Conservation (phyloP, 2,888 invertebrate genomes). For the Cantharis rufa region DNA sequence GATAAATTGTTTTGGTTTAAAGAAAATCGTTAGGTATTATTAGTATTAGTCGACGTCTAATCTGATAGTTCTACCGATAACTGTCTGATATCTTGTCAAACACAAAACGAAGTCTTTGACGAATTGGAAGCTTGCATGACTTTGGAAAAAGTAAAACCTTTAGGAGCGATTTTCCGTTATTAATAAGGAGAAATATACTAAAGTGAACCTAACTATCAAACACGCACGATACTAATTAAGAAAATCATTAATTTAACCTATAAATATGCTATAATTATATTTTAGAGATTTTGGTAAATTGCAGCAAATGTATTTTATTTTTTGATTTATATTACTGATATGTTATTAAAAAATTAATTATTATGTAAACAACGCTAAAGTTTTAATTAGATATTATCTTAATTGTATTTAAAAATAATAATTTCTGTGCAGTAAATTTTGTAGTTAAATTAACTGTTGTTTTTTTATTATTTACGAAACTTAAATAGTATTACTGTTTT, state of each 20-base stretch:
- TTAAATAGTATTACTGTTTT: neutral
- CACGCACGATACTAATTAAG: constrained; percentile 55
- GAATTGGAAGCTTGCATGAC: constrained; percentile 51
- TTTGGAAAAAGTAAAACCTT: constrained; percentile 40
- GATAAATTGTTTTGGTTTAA: neutral
- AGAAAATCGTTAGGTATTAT: neutral
- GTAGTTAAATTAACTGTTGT: neutral
- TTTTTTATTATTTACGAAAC: neutral
- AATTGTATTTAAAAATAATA: constrained; percentile 23
- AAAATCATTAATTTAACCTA: constrained; percentile 53
- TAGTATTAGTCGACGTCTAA: constrained; percentile 11
- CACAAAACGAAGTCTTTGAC: constrained; percentile 51
- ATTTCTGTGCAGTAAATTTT: neutral
- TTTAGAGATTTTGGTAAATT: constrained; percentile 39
- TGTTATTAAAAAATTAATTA: constrained; percentile 1
- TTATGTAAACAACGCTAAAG: constrained; percentile 7
- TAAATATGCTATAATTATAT: constrained; percentile 50
- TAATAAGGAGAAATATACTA: constrained; percentile 43
- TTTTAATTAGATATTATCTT: neutral
- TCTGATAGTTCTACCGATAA: constrained; percentile 31
- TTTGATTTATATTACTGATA: constrained; percentile 5
- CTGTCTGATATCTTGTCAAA: constrained; percentile 38
- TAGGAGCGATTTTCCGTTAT: constrained; percentile 47
- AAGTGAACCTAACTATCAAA: constrained; percentile 42
- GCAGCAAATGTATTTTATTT: constrained; percentile 15